Evolutionary conservation across 2,113 vertebrate genomes (phyloP).

Genomic region (Rhizomys pruinosus): DNA sequence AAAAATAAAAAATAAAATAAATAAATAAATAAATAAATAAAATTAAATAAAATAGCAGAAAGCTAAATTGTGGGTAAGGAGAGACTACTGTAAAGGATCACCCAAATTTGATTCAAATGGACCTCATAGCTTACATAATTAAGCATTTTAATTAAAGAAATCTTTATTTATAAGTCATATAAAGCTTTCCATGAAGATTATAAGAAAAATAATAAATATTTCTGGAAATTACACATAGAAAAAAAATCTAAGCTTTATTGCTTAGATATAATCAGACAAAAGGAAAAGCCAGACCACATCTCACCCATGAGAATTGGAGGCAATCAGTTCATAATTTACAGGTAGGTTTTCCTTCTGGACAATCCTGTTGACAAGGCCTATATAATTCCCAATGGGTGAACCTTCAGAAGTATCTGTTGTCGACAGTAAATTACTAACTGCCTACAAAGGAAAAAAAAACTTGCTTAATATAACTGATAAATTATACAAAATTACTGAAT

Average conservation of each 20-base stretch:
- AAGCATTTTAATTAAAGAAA: constrained; percentile 43
- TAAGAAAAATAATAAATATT: constrained; percentile 24
- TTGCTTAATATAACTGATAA: neutral
- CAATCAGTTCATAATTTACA: constrained; percentile 41
- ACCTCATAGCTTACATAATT: neutral
- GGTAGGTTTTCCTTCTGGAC: fast-evolving
- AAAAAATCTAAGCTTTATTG: neutral
- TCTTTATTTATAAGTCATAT: neutral
- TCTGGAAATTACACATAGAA: neutral
- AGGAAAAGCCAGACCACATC: constrained; percentile 53
- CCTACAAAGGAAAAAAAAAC: constrained; percentile 64
- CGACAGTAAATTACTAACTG: fast-evolving
- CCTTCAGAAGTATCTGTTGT: fast-evolving
- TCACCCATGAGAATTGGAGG: constrained; percentile 44
- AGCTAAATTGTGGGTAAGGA: neutral
- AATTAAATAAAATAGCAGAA: too few relatives aligned
- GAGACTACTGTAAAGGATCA: neutral
- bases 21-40: too few relatives aligned
- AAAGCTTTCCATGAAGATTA: constrained; percentile 33
- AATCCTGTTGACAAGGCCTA: constrained; percentile 62
- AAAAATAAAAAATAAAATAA: too few relatives aligned
- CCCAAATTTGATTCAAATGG: neutral
- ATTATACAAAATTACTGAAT: neutral
- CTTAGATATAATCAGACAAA: neutral
- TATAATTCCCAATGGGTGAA: neutral